Evolutionary conservation across 1,140 invertebrate genomes (phyloP).

Genomic region (Cephus cinctus): DNA sequence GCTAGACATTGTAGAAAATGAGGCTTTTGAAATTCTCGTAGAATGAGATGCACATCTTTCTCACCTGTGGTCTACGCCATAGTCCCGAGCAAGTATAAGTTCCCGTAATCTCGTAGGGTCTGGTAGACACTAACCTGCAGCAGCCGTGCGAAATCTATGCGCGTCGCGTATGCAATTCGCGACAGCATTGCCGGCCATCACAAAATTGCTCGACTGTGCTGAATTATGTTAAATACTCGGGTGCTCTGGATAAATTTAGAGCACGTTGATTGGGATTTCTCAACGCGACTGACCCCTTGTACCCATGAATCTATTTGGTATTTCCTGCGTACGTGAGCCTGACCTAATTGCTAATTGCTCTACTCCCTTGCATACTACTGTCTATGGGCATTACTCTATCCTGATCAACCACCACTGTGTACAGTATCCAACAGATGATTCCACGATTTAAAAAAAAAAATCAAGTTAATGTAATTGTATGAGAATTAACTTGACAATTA

Average conservation of each 20-base stretch:
- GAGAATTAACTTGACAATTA: too few species aligned
- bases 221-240: neutral
- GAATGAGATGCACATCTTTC: too few species aligned
- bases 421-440: too few species aligned
- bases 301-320: neutral
- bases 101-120: neutral
- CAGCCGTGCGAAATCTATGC: neutral
- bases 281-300: neutral
- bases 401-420: too few species aligned
- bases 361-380: neutral
- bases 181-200: neutral
- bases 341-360: neutral
- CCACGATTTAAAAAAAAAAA: too few species aligned
- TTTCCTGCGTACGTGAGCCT: neutral
- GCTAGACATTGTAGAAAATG: neutral
- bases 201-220: neutral
- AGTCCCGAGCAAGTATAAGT: too few species aligned
- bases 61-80: too few species aligned
- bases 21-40: too few species aligned
- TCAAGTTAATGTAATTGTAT: too few species aligned
- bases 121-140: neutral
- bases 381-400: neutral
- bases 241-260: neutral
- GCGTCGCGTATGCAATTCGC: neutral
- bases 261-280: neutral